Evolutionary conservation across 2,113 vertebrate species (phyloP).

Genomic region (Ardeotis arabs): DNA sequence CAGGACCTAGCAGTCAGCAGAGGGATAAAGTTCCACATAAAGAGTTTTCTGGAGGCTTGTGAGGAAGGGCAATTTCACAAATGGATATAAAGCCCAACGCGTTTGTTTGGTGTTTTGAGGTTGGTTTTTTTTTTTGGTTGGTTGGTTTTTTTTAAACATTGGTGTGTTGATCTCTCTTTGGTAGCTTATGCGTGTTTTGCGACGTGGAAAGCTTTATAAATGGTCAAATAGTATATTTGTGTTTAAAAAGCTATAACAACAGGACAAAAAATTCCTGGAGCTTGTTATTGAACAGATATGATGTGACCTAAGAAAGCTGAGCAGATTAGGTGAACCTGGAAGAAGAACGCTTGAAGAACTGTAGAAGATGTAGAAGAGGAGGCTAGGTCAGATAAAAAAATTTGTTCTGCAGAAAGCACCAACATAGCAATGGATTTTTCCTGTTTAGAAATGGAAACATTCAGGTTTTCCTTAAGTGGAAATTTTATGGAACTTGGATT

Average conservation of each 20-base stretch:
- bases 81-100: background rate
- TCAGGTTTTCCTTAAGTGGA: background rate
- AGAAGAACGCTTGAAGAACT: background rate
- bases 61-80: background rate
- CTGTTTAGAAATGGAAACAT: background rate
- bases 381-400: background rate
- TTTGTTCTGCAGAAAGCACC: background rate
- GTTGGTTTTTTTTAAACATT: background rate
- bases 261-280: background rate
- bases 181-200: background rate
- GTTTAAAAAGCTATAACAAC: background rate
- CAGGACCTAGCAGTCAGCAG: background rate
- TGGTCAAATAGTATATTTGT: background rate
- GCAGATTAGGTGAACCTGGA: background rate
- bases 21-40: fast-evolving
- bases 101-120: too few species aligned
- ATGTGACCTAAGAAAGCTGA: background rate
- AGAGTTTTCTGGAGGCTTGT: background rate
- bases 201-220: background rate
- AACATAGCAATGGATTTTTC: background rate
- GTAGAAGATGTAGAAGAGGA: background rate
- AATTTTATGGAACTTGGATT: background rate
- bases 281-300: background rate
- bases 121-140: background rate
- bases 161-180: background rate